These are phyloP conservation scores for Procavia capensis DNA, from an alignment of 2,113 vertebrate genomes.

Conservation along the genomic window DNA sequence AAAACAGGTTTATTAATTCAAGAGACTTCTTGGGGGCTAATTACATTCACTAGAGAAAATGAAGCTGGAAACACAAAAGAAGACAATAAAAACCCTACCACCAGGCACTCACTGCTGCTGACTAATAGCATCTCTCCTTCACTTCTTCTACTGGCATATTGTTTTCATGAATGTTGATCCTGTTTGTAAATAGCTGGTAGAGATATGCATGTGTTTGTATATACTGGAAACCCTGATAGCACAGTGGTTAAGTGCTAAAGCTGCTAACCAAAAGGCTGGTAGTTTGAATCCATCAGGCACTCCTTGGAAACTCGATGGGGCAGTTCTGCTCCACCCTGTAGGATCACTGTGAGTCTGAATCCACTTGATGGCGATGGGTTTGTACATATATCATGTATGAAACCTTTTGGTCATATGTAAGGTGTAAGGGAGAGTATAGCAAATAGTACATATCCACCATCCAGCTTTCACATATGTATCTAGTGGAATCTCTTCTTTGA, in stretches of 20 bases:
- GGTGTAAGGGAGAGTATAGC: background rate
- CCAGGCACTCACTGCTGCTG: background rate
- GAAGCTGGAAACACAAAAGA: slow-evolving; percentile 22
- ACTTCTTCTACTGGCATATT: background rate
- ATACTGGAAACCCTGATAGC: no score
- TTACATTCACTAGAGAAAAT: slow-evolving; percentile 27
- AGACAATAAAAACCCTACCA: background rate
- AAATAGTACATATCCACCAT: background rate
- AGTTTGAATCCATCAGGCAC: no score
- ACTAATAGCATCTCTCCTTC: background rate
- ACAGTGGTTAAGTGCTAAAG: no score
- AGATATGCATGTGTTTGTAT: background rate
- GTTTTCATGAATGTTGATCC: background rate
- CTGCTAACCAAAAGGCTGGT: no score
- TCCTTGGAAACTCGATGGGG: no score
- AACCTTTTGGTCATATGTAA: slow-evolving; percentile 2
- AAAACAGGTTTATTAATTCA: background rate
- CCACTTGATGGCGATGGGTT: no score
- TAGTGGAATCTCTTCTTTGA: background rate
- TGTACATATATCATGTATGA: no score
- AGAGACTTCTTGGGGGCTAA: background rate
- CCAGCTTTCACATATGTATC: background rate
- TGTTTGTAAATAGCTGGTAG: background rate
- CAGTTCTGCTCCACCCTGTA: no score
- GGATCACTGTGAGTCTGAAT: no score